Evolutionary conservation across 2,888 invertebrate species (phyloP).

Genomic region (Homarus gammarus): DNA sequence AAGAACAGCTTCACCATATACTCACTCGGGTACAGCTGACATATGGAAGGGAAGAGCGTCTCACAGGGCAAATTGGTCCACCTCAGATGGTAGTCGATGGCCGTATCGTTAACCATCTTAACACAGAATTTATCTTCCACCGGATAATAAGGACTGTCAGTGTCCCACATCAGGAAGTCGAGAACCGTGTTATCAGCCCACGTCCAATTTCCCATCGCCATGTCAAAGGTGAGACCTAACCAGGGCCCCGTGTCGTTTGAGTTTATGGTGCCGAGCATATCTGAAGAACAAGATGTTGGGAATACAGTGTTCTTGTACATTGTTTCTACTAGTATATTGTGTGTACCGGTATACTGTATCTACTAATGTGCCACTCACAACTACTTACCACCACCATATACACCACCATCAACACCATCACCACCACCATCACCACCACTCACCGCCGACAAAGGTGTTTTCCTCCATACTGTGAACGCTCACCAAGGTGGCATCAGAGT

Average conservation of each 20-base stretch:
- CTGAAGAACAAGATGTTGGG: no score
- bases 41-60: background rate
- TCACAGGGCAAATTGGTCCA: constrained; percentile 18
- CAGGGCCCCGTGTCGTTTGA: no score
- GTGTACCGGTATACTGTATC: no score
- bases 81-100: background rate
- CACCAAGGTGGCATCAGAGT: background rate
- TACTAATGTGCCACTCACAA: no score
- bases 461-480: background rate
- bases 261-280: no score
- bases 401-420: no score
- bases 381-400: no score
- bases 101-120: background rate
- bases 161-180: constrained; percentile 22
- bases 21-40: constrained; percentile 34
- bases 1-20: background rate
- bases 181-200: constrained; percentile 8
- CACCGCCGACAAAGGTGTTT: background rate
- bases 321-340: background rate
- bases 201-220: background rate
- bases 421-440: no score
- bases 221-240: background rate
- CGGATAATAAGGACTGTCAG: background rate
- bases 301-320: background rate
- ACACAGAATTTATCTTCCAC: constrained; percentile 14